Evolutionary conservation across 2,113 vertebrate species (phyloP).

Genomic region (Egretta garzetta): DNA sequence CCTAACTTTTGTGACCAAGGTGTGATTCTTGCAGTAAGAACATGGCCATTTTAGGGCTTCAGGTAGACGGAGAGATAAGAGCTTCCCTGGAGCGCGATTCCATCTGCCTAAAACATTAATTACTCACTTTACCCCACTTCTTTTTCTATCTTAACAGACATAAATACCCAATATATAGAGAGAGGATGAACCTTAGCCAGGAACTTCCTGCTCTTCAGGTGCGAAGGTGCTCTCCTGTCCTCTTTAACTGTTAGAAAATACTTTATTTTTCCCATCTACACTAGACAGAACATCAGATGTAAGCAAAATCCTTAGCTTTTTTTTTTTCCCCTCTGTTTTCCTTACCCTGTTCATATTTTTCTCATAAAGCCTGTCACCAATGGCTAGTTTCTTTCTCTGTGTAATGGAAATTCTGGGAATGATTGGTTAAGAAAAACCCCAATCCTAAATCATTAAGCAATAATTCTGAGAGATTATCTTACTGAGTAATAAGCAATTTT

Average conservation of each 20-base stretch:
- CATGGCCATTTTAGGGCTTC: background rate
- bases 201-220: background rate
- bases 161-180: background rate
- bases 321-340: background rate
- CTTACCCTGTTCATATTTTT: background rate
- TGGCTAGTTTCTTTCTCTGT: background rate
- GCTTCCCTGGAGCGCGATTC: background rate
- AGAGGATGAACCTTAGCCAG: background rate
- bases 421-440: constrained; percentile 25
- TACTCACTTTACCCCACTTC: accelerated
- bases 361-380: constrained; percentile 32
- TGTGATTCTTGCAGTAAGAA: background rate
- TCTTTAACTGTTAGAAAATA: background rate
- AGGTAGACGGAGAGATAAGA: background rate
- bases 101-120: background rate
- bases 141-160: background rate
- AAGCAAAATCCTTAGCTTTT: background rate
- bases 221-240: background rate
- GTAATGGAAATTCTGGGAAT: constrained; percentile 57
- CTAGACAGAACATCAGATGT: background rate
- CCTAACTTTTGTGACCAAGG: background rate
- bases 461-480: constrained; percentile 60
- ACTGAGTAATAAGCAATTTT: constrained; percentile 60
- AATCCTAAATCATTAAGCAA: constrained; percentile 59
- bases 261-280: background rate